Conservation (phyloP, 2,113 vertebrate species). For the Regulus satrapa region DNA sequence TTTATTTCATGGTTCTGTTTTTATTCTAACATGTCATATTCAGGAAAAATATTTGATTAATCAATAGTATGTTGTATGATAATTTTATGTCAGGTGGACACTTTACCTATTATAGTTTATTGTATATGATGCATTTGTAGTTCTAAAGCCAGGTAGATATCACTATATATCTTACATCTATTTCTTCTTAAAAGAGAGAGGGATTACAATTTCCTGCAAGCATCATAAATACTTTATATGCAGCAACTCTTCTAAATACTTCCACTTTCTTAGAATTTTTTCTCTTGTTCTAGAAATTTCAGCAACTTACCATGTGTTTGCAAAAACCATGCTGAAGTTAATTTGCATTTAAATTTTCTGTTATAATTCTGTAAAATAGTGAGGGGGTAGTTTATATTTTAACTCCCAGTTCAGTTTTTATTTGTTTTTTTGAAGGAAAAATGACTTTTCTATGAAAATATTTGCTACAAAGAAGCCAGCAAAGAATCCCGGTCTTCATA, state of each 20-base stretch:
- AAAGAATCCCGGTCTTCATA: neutral
- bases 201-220: neutral
- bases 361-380: neutral
- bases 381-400: neutral
- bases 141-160: neutral
- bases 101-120: neutral
- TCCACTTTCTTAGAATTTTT: neutral
- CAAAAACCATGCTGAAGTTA: neutral
- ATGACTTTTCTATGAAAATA: neutral
- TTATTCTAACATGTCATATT: neutral
- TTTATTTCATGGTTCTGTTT: neutral
- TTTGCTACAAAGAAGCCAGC: neutral
- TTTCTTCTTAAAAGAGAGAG: neutral
- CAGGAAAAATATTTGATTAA: neutral
- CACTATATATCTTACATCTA: neutral
- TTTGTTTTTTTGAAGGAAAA: neutral
- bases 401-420: neutral
- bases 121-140: neutral
- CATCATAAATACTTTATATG: neutral
- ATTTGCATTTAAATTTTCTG: neutral
- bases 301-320: neutral
- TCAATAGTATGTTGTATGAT: neutral
- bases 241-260: neutral
- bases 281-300: neutral
- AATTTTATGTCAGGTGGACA: neutral